A percentile compares a stretch with the other conserved stretches of the same genome.
Conservation (phyloP, 2,888 invertebrate genomes). For the Metellina segmentata region DNA sequence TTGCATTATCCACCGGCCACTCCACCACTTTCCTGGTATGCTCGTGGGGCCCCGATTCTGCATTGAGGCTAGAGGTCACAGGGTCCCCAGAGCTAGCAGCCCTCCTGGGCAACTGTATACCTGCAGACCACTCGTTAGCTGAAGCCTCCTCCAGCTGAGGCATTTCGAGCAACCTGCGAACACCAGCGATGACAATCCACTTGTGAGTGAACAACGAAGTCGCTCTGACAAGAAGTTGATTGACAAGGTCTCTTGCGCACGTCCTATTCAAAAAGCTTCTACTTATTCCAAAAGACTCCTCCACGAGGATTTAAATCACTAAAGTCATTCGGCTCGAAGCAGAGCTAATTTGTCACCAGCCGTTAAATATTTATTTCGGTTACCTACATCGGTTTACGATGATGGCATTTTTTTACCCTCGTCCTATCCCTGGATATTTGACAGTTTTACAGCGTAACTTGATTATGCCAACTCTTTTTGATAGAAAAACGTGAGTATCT, state of each 20-base stretch:
- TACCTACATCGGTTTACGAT: slow-evolving; percentile 27
- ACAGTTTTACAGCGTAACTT: slow-evolving; percentile 47
- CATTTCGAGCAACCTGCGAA: slow-evolving; percentile 30
- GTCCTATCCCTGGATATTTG: neutral
- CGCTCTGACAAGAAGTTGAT: slow-evolving; percentile 35
- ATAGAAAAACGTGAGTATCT: slow-evolving; percentile 18
- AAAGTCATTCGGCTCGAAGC: slow-evolving; percentile 34
- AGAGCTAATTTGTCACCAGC: slow-evolving; percentile 41
- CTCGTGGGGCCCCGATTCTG: neutral
- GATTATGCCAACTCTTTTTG: slow-evolving; percentile 36
- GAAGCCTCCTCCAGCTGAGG: slow-evolving; percentile 54
- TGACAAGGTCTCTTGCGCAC: slow-evolving; percentile 52
- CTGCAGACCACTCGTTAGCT: slow-evolving; percentile 29
- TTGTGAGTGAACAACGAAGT: slow-evolving; percentile 23
- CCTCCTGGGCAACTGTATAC: slow-evolving; percentile 8
- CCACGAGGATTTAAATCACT: slow-evolving; percentile 62
- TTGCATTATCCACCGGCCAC: slow-evolving; percentile 63
- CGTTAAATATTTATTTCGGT: slow-evolving; percentile 59
- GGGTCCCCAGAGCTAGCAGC: neutral
- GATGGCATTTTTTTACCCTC: slow-evolving; percentile 3
- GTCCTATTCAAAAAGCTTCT: slow-evolving; percentile 22
- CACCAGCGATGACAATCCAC: slow-evolving; percentile 25
- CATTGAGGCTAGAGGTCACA: neutral
- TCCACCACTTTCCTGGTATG: slow-evolving; percentile 41
- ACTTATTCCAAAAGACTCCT: slow-evolving; percentile 12